phyloP scores from a whole-genome alignment of 2,113 vertebrate genomes.

The Tachuris rubrigastra region DNA sequence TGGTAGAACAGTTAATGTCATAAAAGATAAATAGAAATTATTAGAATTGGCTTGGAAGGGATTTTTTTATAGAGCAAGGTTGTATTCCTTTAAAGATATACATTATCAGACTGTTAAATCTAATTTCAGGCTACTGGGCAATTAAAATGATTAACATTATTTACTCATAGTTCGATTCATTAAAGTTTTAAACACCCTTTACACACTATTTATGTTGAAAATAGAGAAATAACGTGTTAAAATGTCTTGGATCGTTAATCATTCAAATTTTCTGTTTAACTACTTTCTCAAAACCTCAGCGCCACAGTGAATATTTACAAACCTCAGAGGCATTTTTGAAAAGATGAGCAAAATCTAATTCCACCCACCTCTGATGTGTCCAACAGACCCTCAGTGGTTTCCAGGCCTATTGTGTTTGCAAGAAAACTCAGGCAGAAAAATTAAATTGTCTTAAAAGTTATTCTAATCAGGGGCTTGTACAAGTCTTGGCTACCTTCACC shows the following conservation, averaged over 20 bases:
- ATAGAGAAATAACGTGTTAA: slow-evolving; percentile 41
- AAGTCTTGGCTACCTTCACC: neutral
- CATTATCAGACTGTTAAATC: slow-evolving; percentile 75
- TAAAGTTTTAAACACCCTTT: slow-evolving; percentile 74
- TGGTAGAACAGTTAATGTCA: slow-evolving; percentile 73
- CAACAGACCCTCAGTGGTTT: neutral
- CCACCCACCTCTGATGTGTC: neutral
- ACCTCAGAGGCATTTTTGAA: neutral
- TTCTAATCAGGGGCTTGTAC: neutral
- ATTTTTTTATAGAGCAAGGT: slow-evolving; percentile 71
- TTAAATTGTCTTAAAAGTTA: neutral
- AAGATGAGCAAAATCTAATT: neutral
- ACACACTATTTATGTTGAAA: slow-evolving; percentile 62
- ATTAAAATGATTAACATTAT: slow-evolving; percentile 79
- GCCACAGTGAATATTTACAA: neutral
- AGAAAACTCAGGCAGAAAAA: neutral
- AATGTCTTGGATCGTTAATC: slow-evolving; percentile 49
- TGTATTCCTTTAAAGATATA: slow-evolving; percentile 75
- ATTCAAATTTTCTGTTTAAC: slow-evolving; percentile 18
- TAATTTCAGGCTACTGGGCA: slow-evolving; percentile 74
- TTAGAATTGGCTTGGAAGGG: slow-evolving; percentile 75
- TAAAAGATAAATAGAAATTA: slow-evolving; percentile 79
- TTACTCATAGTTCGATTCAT: slow-evolving; percentile 74
- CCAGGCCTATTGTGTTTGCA: neutral
- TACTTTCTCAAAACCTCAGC: slow-evolving; percentile 18